Evolutionary conservation across 2,888 invertebrate species (phyloP), one percentile per base, ranked within the genome.

Genomic region (Latheticus oryzae): DNA sequence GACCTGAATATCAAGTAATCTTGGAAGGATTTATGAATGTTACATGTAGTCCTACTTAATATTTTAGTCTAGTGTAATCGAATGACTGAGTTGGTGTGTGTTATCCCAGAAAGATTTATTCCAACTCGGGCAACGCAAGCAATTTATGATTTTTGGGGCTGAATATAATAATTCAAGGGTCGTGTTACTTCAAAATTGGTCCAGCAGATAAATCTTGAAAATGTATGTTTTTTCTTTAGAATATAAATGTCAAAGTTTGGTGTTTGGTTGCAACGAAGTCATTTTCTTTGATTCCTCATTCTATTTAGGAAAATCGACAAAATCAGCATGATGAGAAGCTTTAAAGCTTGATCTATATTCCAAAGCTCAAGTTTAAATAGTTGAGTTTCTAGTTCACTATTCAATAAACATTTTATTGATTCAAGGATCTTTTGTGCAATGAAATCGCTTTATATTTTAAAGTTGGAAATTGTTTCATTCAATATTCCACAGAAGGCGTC

Each of bases 31-130:
- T 45, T 42, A 33, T 45, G 45, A 32, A 45, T 12, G 15, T 4
- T 28, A 13, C 7, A 45, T 45, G 21, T 32, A 32, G 17, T 33
- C 21, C 21, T 32, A 32, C 32, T 33, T 45, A 45, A 45, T 45
- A 45, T 45, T 45, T 45, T 45, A 45, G 45, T 15, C 45, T 17
- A 32, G 21, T 45, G 45, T 45, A 45, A 45, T 45, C 45, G 45
- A 32, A 21, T 21, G 45, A 45, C 30, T 30, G 30, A 24, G 45
- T 13, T 45, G 19, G 45, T 43, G 42, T 42, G 43, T 45, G 45
- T 45, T 45, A 45, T 45, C 32, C 45, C 21, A 23, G 32, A 45
- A 45, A 45, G 45, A 45, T 45, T 45, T 45, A 45, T 45, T 23
- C 17, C 15, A 32, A 21, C 45, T 19, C 16, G 45, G 45, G 17